Conservation (phyloP, 1,140 invertebrate genomes). For the Diabrotica undecimpunctata region DNA sequence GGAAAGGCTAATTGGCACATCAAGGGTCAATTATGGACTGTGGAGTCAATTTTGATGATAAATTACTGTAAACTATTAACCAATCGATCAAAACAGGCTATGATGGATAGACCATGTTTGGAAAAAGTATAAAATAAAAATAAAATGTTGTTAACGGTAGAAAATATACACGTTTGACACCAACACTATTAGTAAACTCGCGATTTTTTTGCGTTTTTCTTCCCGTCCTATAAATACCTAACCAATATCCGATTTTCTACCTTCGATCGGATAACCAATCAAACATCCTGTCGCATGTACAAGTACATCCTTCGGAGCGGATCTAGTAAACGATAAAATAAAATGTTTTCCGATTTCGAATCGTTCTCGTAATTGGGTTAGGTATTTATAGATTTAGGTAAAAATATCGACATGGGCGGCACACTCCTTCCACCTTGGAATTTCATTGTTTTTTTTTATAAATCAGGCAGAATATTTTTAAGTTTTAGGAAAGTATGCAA, state of each 20-base stretch:
- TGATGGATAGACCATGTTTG: too few species aligned
- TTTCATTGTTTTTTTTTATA: slow-evolving; percentile 1
- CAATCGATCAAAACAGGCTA: too few species aligned
- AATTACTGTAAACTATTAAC: too few species aligned
- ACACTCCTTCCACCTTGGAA: slow-evolving; percentile 1
- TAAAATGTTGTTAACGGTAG: too few species aligned
- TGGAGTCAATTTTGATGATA: too few species aligned
- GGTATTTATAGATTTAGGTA: slow-evolving; percentile 4
- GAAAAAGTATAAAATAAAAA: too few species aligned
- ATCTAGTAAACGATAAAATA: slow-evolving; percentile 3
- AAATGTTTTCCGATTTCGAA: slow-evolving; percentile 8
- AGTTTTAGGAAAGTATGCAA: too few species aligned
- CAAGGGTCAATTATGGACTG: too few species aligned
- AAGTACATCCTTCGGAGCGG: neutral
- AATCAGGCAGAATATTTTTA: neutral
- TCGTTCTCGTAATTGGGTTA: slow-evolving; percentile 6
- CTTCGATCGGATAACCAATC: neutral
- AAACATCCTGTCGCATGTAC: neutral
- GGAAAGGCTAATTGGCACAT: too few species aligned
- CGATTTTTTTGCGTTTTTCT: neutral
- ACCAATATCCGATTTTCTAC: neutral
- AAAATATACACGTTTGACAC: too few species aligned
- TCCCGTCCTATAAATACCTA: neutral
- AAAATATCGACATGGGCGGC: slow-evolving; percentile 7
- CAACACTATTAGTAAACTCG: too few species aligned